These are phyloP conservation scores for Rallus limicola DNA, from an alignment of 2,113 vertebrate genomes.

Conservation along the genomic window DNA sequence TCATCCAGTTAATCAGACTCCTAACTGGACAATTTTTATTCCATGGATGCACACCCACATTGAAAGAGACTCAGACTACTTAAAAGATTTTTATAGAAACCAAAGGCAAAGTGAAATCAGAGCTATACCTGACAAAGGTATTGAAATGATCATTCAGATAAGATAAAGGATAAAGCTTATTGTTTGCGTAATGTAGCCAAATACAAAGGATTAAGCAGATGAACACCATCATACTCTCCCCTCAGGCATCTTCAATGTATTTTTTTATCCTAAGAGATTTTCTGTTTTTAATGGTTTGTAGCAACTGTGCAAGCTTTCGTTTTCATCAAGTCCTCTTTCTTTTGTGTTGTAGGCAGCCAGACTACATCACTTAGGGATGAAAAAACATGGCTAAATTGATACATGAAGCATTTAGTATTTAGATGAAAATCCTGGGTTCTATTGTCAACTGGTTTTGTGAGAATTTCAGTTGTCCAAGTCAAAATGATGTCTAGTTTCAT, in stretches of 20 bases:
- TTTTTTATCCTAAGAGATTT: neutral
- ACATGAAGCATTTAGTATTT: neutral
- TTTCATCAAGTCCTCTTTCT: neutral
- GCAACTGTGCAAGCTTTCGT: neutral
- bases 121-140: neutral
- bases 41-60: neutral
- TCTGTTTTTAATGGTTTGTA: neutral
- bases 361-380: neutral
- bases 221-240: neutral
- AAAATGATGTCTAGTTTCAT: neutral
- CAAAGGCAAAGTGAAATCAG: neutral
- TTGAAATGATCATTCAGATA: neutral
- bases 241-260: neutral
- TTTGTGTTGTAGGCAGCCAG: neutral
- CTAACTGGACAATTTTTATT: neutral
- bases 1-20: neutral
- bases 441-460: neutral
- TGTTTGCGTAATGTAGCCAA: neutral
- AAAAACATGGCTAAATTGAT: neutral
- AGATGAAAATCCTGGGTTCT: neutral
- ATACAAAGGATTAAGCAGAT: neutral
- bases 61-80: neutral
- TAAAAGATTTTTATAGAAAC: neutral
- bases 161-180: neutral
- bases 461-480: neutral